Conservation (phyloP, 2,888 invertebrate genomes). For the Limnephilus auricula region DNA sequence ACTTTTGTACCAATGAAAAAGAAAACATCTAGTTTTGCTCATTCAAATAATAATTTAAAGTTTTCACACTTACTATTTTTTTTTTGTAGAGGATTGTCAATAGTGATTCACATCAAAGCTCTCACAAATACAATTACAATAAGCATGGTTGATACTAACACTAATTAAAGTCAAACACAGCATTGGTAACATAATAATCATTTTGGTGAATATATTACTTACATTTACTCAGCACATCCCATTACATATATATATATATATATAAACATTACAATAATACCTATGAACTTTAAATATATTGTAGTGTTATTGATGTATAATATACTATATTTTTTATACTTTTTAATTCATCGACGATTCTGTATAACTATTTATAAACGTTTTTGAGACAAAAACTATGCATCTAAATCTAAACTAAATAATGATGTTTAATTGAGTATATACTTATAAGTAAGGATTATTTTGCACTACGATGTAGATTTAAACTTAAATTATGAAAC, state of each 20-base stretch:
- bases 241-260: too few species aligned
- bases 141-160: too few species aligned
- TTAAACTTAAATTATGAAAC: not conserved
- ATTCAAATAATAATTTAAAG: not conserved
- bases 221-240: too few species aligned
- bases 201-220: too few species aligned
- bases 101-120: too few species aligned
- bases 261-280: too few species aligned
- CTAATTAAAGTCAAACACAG: too few species aligned
- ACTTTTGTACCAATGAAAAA: not conserved
- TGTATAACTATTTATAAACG: not conserved
- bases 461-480: not conserved
- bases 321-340: too few species aligned
- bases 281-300: too few species aligned
- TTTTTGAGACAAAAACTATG: not conserved
- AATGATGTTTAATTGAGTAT: not conserved
- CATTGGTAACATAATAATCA: too few species aligned
- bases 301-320: not conserved
- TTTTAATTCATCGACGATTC: not conserved
- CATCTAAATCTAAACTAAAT: not conserved
- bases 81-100: too few species aligned
- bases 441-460: not conserved
- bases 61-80: not conserved
- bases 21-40: not conserved
- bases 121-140: too few species aligned